These are phyloP conservation scores for Notarius quadriscutis DNA, from an alignment of 2,113 vertebrate genomes.

Conservation along the genomic window DNA sequence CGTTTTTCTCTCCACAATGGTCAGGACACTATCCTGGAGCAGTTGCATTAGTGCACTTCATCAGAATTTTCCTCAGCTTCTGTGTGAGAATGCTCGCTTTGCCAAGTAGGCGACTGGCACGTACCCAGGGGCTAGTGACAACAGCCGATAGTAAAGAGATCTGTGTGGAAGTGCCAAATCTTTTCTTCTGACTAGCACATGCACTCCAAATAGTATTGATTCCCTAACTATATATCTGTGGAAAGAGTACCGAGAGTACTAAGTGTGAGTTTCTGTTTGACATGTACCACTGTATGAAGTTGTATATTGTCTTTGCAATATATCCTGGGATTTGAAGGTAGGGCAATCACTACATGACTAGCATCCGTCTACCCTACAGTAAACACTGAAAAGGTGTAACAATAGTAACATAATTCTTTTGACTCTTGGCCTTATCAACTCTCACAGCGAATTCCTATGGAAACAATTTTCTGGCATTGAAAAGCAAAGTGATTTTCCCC, in stretches of 20 bases:
- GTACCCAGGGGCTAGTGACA: constrained; percentile 76
- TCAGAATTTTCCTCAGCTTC: constrained; percentile 77
- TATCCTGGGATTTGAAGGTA: constrained; percentile 14
- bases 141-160: constrained; percentile 75
- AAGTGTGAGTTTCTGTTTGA: constrained; percentile 5
- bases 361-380: not conserved
- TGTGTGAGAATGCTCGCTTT: constrained; percentile 73
- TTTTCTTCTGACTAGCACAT: constrained; percentile 65
- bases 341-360: constrained; percentile 7
- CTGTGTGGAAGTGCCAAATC: constrained; percentile 71
- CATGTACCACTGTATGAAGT: not conserved
- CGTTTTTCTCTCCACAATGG: constrained; percentile 54
- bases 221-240: constrained; percentile 53
- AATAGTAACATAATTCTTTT: not conserved
- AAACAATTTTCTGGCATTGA: constrained; percentile 63
- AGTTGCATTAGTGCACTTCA: constrained; percentile 72
- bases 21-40: constrained; percentile 64
- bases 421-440: constrained; percentile 55
- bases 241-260: not conserved
- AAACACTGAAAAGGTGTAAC: constrained; percentile 16
- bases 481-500: constrained; percentile 63
- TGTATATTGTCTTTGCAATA: not conserved
- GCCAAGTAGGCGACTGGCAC: constrained; percentile 79
- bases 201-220: constrained; percentile 64
- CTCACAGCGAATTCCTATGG: constrained; percentile 64